These are phyloP conservation scores for Acleris laterana DNA, from an alignment of 2,888 invertebrate genomes.

Conservation along the genomic window DNA sequence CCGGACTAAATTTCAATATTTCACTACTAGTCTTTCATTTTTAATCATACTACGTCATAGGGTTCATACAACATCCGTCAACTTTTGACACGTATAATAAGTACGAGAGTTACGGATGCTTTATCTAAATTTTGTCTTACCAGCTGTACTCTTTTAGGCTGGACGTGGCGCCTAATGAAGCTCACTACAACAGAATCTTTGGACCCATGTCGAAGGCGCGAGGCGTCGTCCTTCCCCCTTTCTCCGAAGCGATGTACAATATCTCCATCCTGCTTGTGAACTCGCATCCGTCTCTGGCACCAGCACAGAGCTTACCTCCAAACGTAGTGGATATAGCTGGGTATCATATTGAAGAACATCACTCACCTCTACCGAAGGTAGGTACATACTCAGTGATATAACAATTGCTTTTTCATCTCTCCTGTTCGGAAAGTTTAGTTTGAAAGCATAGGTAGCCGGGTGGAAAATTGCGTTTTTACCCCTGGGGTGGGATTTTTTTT, in stretches of 20 bases:
- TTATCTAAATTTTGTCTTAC: too few relatives aligned
- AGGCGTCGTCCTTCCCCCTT: slow-evolving; percentile 36
- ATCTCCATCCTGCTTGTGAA: slow-evolving; percentile 52
- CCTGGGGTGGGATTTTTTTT: too few relatives aligned
- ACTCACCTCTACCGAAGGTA: slow-evolving; percentile 61
- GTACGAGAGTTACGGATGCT: too few relatives aligned
- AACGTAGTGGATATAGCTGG: slow-evolving; percentile 65
- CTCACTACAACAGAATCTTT: slow-evolving; percentile 45
- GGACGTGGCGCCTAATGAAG: slow-evolving; percentile 33
- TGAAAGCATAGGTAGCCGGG: too few relatives aligned
- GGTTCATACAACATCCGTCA: too few relatives aligned
- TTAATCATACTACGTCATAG: too few relatives aligned
- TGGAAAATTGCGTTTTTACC: too few relatives aligned
- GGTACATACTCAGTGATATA: too few relatives aligned
- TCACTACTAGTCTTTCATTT: too few relatives aligned
- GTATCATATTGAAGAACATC: slow-evolving; percentile 58
- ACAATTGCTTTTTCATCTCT: not conserved
- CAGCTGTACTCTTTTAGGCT: slow-evolving; percentile 43
- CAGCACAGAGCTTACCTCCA: slow-evolving; percentile 52
- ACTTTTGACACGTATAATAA: too few relatives aligned
- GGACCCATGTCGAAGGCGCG: slow-evolving; percentile 26
- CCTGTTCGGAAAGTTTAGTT: too few relatives aligned
- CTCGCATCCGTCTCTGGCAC: slow-evolving; percentile 56
- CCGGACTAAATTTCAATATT: too few relatives aligned
- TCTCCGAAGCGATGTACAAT: slow-evolving; percentile 26